phyloP scores from a whole-genome alignment of 2,797 vertebrate genomes.

The Pogoniulus pusillus region DNA sequence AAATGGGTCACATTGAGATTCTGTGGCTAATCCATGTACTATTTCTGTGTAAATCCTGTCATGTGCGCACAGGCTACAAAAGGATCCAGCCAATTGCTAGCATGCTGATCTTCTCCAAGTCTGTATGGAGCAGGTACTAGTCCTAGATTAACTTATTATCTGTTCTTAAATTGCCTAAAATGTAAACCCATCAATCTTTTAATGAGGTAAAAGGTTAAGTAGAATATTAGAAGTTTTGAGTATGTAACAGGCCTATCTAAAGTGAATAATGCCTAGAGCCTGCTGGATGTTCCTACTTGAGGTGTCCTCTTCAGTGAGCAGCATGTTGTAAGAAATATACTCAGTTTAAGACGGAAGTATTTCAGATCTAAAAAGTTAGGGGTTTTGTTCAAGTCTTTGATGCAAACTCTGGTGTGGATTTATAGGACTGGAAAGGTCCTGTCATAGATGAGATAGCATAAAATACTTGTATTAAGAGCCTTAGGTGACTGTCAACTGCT shows the following conservation, averaged over 20 bases:
- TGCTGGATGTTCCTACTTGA: neutral
- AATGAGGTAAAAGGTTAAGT: slow-evolving; percentile 65
- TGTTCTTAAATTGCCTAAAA: slow-evolving; percentile 62
- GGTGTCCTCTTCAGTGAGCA: neutral
- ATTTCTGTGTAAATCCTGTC: slow-evolving; percentile 58
- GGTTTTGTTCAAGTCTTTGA: neutral
- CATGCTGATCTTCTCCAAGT: slow-evolving; percentile 39
- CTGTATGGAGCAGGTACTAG: slow-evolving; percentile 33
- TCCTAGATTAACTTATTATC: slow-evolving; percentile 65
- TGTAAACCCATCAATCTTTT: slow-evolving; percentile 48
- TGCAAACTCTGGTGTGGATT: neutral
- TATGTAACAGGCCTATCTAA: neutral
- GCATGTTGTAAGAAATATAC: neutral
- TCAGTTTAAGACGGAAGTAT: neutral
- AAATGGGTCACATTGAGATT: slow-evolving; percentile 55
- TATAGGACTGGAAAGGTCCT: neutral
- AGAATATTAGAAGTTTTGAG: slow-evolving; percentile 30
- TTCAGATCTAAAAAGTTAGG: neutral
- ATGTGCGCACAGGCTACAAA: slow-evolving; percentile 23
- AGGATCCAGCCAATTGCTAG: slow-evolving; percentile 21
- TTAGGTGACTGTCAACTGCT: neutral
- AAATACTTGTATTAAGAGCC: neutral
- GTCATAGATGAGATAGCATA: neutral
- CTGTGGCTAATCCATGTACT: slow-evolving; percentile 60
- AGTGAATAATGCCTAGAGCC: neutral